A percentile compares a stretch with the other conserved stretches of the same genome.
Evolutionary conservation across 2,888 invertebrate species (phyloP).

Genomic region (Celastrina argiolus): DNA sequence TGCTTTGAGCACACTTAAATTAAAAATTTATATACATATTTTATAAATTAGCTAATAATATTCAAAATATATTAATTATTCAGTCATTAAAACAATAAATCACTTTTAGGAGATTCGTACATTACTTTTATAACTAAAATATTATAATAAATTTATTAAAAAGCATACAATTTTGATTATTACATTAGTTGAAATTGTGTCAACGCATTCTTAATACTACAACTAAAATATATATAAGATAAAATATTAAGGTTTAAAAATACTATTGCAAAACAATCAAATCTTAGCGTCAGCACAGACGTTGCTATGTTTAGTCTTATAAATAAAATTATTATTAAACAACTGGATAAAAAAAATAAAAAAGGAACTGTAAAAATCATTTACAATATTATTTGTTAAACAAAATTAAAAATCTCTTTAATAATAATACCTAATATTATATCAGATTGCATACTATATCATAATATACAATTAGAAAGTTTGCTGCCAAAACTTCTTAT

Average conservation of each 20-base stretch:
- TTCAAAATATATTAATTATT: background rate
- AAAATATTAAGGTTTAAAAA: no score
- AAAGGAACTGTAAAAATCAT: background rate
- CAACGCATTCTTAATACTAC: no score
- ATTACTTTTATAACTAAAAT: background rate
- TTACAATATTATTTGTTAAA: background rate
- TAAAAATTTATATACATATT: background rate
- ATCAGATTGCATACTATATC: background rate
- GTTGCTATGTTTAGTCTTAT: background rate
- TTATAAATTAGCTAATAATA: background rate
- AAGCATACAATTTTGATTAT: background rate
- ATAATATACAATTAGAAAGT: no score
- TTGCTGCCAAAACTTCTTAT: no score
- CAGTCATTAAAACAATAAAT: conserved; percentile 1
- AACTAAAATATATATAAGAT: no score
- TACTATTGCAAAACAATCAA: no score
- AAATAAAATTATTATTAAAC: background rate
- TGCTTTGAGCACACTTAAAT: background rate
- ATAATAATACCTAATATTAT: no score
- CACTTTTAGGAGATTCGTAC: background rate
- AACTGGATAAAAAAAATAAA: background rate
- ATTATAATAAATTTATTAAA: no score
- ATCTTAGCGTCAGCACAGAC: no score
- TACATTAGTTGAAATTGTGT: background rate
- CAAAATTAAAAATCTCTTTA: background rate